A percentile compares a stretch with the other conserved stretches of the same genome.
phyloP scores from a whole-genome alignment of 1,140 invertebrate genomes.

The Drosophila sulfurigaster region DNA sequence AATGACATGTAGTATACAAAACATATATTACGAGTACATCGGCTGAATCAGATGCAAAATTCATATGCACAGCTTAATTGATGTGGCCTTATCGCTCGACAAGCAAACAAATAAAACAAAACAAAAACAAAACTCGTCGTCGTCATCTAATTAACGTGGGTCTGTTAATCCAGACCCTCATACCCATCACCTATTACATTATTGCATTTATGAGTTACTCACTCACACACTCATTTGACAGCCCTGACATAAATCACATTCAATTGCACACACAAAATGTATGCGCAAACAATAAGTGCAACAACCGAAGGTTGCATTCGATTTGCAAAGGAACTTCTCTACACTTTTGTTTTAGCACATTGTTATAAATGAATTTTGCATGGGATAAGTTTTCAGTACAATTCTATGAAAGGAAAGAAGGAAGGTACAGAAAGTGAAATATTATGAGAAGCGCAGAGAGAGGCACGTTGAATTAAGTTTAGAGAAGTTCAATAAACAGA shows the following conservation, averaged over 20 bases:
- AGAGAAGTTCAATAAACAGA: not conserved
- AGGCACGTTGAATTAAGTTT: not conserved
- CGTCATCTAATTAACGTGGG: slow-evolving; percentile 48
- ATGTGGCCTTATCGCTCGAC: slow-evolving; percentile 52
- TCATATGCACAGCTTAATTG: slow-evolving; percentile 58
- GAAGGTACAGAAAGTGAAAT: not conserved
- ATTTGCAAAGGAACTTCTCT: not conserved
- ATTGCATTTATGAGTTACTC: not conserved
- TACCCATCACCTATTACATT: too few relatives aligned
- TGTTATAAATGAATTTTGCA: not conserved
- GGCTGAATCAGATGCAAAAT: not conserved
- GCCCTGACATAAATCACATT: slow-evolving; percentile 37
- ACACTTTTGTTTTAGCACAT: too few relatives aligned
- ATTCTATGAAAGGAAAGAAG: not conserved
- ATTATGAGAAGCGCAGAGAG: not conserved
- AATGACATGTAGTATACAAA: not conserved
- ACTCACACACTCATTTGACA: not conserved
- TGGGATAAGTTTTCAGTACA: too few relatives aligned
- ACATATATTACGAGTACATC: not conserved
- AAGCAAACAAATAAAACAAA: not conserved
- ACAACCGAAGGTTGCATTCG: not conserved
- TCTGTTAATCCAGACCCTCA: slow-evolving; percentile 38
- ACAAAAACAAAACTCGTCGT: not conserved
- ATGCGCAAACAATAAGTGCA: not conserved
- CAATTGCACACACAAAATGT: not conserved